Percentiles rank a stretch among this genome's conserved stretches.
These are phyloP conservation scores for Erebia aethiops DNA, from an alignment of 2,888 invertebrate genomes.

Conservation along the genomic window DNA sequence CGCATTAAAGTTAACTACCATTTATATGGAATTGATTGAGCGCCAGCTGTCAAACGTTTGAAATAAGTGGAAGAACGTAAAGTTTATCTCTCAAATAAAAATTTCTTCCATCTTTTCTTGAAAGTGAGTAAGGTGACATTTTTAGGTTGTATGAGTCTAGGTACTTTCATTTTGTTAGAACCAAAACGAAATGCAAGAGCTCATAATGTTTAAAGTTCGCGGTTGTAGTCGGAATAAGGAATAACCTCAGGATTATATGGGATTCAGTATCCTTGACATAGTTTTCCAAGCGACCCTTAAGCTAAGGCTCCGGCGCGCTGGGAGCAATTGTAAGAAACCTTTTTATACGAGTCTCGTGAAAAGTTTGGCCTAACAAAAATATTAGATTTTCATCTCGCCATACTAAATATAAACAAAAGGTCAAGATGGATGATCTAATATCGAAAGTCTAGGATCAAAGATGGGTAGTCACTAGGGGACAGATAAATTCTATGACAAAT, in stretches of 20 bases:
- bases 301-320: constrained; percentile 30
- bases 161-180: no score
- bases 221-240: background rate
- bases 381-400: constrained; percentile 3
- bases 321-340: constrained; percentile 30
- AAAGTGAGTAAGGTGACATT: no score
- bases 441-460: constrained; percentile 1
- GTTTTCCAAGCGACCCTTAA: constrained; percentile 25
- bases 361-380: constrained; percentile 9
- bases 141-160: no score
- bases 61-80: no score
- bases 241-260: constrained; percentile 22
- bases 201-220: background rate
- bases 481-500: background rate
- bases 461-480: background rate
- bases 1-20: no score
- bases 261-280: constrained; percentile 30
- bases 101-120: no score
- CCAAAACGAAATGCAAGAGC: background rate
- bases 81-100: no score
- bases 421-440: constrained; percentile 14
- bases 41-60: no score
- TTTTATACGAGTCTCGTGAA: constrained; percentile 20
- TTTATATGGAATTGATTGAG: no score
- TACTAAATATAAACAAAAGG: constrained; percentile 16